Conservation (phyloP, 2,888 invertebrate genomes). For the Macrosoma leucophasiata region DNA sequence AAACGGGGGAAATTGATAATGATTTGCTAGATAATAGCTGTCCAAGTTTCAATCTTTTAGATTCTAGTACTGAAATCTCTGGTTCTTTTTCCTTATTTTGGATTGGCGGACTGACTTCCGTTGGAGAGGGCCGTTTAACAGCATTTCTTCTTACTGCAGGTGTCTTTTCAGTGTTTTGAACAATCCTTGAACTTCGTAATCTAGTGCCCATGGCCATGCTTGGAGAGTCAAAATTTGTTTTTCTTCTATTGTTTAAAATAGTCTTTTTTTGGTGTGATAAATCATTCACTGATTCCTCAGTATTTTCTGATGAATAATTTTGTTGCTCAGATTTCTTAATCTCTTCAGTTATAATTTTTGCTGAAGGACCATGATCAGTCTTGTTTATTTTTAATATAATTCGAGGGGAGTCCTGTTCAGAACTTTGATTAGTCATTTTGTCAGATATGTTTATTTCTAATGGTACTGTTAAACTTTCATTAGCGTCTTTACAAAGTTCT, state of each 20-base stretch:
- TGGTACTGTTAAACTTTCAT: conserved; percentile 57
- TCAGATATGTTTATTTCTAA: conserved; percentile 65
- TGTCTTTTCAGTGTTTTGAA: conserved; percentile 51
- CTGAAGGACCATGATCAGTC: conserved; percentile 70
- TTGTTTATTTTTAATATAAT: conserved; percentile 81
- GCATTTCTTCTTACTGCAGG: conserved; percentile 39
- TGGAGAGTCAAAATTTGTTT: conserved; percentile 38
- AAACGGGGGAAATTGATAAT: conserved; percentile 53
- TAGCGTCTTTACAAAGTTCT: conserved; percentile 40
- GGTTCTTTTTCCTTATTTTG: conserved; percentile 48
- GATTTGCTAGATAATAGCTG: conserved; percentile 60
- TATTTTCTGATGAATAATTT: conserved; percentile 39
- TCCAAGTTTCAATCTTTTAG: conserved; percentile 62
- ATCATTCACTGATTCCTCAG: conserved; percentile 45
- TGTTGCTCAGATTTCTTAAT: conserved; percentile 41
- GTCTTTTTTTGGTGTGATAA: conserved; percentile 32
- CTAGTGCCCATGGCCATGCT: conserved; percentile 54
- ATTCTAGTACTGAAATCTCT: conserved; percentile 51
- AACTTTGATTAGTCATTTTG: conserved; percentile 50
- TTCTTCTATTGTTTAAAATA: conserved; percentile 49
- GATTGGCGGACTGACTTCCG: conserved; percentile 41
- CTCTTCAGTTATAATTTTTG: conserved; percentile 69
- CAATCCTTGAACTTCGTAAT: conserved; percentile 59
- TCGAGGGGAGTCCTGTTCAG: conserved; percentile 71
- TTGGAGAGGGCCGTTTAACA: conserved; percentile 45